A percentile compares a stretch with the other conserved stretches of the same genome.
These are phyloP conservation scores for Oceanites oceanicus DNA, from an alignment of 2,113 vertebrate genomes.

Conservation along the genomic window DNA sequence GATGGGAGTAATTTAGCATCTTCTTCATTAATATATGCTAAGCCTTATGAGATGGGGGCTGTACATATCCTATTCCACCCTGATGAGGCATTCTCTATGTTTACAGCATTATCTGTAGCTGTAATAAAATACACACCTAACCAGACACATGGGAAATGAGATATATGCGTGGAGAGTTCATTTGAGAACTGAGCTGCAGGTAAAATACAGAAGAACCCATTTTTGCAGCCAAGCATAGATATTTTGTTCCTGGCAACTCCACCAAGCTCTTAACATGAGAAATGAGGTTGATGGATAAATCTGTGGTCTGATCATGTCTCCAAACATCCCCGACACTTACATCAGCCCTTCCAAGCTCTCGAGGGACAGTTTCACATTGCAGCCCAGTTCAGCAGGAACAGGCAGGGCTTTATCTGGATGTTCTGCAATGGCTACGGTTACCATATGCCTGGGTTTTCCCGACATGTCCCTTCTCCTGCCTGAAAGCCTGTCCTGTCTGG, in stretches of 20 bases:
- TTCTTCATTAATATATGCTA: constrained; percentile 37
- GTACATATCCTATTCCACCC: not conserved
- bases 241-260: constrained; percentile 17
- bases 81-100: not conserved
- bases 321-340: constrained; percentile 55
- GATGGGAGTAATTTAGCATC: constrained; percentile 50
- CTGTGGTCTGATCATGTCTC: constrained; percentile 43
- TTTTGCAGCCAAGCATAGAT: not conserved
- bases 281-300: constrained; percentile 57
- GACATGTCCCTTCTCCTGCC: not conserved
- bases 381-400: constrained; percentile 13
- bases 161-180: not conserved
- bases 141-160: not conserved
- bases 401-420: constrained; percentile 40
- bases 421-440: not conserved
- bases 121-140: constrained; percentile 3
- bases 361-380: constrained; percentile 10
- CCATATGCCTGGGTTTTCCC: not conserved
- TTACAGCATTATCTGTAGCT: not conserved
- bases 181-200: constrained; percentile 16
- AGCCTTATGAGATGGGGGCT: not conserved
- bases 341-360: constrained; percentile 52
- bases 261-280: constrained; percentile 31
- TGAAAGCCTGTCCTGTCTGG: constrained; percentile 5
- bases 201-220: constrained; percentile 11